Percentiles rank a stretch among this genome's conserved stretches.
phyloP scores from a whole-genome alignment of 2,888 invertebrate genomes.

The Cybosia mesomella region DNA sequence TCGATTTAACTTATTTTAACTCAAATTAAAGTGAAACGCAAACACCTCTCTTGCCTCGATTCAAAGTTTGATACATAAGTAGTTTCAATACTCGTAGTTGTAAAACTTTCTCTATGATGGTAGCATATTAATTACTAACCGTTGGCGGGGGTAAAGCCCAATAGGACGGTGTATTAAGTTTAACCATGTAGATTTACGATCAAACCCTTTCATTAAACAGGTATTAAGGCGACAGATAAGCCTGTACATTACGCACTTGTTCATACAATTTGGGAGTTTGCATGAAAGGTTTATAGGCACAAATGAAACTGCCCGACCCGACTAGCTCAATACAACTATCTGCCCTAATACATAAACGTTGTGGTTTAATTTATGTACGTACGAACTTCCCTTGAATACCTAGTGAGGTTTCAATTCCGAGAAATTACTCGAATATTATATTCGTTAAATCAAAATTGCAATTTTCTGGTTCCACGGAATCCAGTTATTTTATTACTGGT shows the following conservation, averaged over 20 bases:
- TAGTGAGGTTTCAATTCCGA: conserved; percentile 51
- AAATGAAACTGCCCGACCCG: conserved; percentile 74
- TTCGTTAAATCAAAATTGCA: conserved; percentile 54
- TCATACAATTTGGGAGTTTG: conserved; percentile 77
- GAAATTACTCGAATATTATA: conserved; percentile 40
- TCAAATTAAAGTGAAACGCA: conserved; percentile 77
- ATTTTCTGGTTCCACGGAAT: conserved; percentile 37
- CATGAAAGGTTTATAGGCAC: conserved; percentile 74
- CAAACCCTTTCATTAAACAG: conserved; percentile 86
- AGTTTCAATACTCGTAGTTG: conserved; percentile 81
- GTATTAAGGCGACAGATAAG: conserved; percentile 85
- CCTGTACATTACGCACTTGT: conserved; percentile 79
- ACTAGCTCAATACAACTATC: conserved; percentile 68
- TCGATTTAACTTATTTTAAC: conserved; percentile 76
- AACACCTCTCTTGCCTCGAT: conserved; percentile 76
- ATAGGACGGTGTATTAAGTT: conserved; percentile 82
- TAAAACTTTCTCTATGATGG: conserved; percentile 82
- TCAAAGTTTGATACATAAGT: conserved; percentile 81
- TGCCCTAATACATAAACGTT: conserved; percentile 70
- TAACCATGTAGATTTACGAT: conserved; percentile 85
- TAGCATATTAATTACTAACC: conserved; percentile 83
- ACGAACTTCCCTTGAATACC: conserved; percentile 61
- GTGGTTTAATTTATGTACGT: conserved; percentile 71
- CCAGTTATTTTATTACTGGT: conserved; percentile 22
- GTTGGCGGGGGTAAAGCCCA: conserved; percentile 73